Evolutionary conservation across 2,888 invertebrate genomes (phyloP), one percentile per base, ranked within the genome.

Genomic region (Mesorhabditis spiculigera): DNA sequence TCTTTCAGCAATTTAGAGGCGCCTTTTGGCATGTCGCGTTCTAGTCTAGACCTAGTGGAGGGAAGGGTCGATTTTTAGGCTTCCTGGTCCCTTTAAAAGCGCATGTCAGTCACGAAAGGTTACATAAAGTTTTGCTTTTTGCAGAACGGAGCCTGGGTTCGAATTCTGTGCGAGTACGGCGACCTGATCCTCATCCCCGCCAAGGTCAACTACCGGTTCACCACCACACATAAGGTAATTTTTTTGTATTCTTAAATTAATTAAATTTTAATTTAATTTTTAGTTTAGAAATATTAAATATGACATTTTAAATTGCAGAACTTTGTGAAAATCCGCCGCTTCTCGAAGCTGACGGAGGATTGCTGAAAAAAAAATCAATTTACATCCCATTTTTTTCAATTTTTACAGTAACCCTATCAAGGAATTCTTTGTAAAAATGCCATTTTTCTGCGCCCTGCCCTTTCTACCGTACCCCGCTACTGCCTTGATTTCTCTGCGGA

Each of bases 151-250:
- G 89, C 91, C 74, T 97, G 97, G 97, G 92, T 97, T 78, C 91
- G 97, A 66, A 93, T 97, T 71, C 90, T 91, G 78, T 93, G 94
- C 8, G 88, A 87, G 3, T 89, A 91, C 3, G 95, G 95, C 0
- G 97, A 97, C 88, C 89, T 97, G 88, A 90, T 97, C 73, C 90
- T 96, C 73, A 91, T 97, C 73, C 97, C 97, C 0, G 91, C 93
- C 73, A 96, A 95, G 43, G 95, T 95, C 79, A 95, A 95, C 87
- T 95, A 96, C 86, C 90, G 97, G 70, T 96, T 97, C 86, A 96
- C 95, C 43, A 85, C 85, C 5, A 85, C 85, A 13, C 80, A 82
- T 45, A 82, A 84, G 79, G 83, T 83, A 64, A 61, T 67, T 28
- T 41, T 41, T 10, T 65, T 16, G 68, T 63, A 3, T 65, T 70